Base-by-base conservation (phyloP, 2,888 invertebrate genomes). In the Leptinotarsa tumamoca region DNA sequence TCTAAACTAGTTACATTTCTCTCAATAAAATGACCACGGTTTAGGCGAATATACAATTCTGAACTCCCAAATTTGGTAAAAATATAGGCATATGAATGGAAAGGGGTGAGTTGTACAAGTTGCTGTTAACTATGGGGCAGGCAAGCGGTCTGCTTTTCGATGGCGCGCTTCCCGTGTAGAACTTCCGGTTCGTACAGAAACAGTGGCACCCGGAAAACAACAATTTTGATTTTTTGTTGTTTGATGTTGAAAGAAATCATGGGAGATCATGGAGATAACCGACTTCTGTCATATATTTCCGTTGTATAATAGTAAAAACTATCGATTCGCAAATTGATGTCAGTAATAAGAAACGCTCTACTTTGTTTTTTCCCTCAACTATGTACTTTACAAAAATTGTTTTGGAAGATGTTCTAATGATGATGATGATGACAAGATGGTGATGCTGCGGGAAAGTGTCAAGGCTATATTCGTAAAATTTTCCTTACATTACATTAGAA, bases 101-200 rank as follows among this genome's bases (percentile, higher is more conserved):
- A 85, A 83, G 85, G 86, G 85, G 84, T 83, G 83, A 84, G 82
- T 85, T 84, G 82, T 82, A 80, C 82, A 84, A 84, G 83, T 85
- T 83, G 82, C 82, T 82, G 82, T 83, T 84, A 84, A 84, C 84
- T 84, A 82, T 82, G 81, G 73, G 79, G 76, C 81, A 80, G 82
- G 84, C 82, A 85, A 83, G 82, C 80, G 82, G 84, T 82, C 84
- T 83, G 81, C 80, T 83, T 81, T 81, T 81, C 81, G 80, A 84
- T 84, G n/a, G 4, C 85, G 78, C 84, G 84, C 79, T 79, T 80
- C 80, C 80, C 80, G 80, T 82, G 81, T 80, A 79, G 77, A 79
- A 80, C 81, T 83, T 84, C 82, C 83, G 81, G 82, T 71, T 72
- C 71, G 74, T 73, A 76, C 69, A 74, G 74, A 69, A 69, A 70